Conservation (phyloP, 64 coral and sea anemone species). For the Actinia tenebrosa region DNA sequence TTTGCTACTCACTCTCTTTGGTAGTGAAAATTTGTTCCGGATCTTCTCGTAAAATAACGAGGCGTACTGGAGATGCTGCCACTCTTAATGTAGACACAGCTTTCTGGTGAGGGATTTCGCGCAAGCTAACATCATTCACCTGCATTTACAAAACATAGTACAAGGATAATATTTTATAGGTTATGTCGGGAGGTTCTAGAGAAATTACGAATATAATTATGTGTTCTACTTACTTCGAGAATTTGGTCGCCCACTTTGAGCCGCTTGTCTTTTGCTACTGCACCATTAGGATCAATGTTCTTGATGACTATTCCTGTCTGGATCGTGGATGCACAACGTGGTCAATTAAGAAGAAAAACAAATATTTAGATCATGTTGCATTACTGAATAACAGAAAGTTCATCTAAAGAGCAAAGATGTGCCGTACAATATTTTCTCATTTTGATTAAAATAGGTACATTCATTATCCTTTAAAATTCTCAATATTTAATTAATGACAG, state of each 20-base stretch:
- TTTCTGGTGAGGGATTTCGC: slow-evolving; percentile 22
- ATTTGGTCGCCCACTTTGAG: slow-evolving; percentile 69
- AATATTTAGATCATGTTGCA: neutral
- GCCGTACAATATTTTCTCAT: no score
- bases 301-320: slow-evolving; percentile 59
- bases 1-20: slow-evolving; percentile 25
- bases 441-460: no score
- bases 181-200: no score
- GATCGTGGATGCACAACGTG: neutral
- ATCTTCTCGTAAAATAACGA: slow-evolving; percentile 46
- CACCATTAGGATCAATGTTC: slow-evolving; percentile 12
- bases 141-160: neutral
- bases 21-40: slow-evolving; percentile 52
- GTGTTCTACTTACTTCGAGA: slow-evolving; percentile 41
- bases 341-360: neutral
- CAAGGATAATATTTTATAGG: no score
- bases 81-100: slow-evolving; percentile 41
- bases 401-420: no score
- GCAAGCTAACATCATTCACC: slow-evolving; percentile 36
- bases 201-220: no score
- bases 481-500: no score
- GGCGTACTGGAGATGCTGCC: slow-evolving; percentile 21
- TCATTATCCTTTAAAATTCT: no score
- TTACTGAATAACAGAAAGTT: no score
- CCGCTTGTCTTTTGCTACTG: slow-evolving; percentile 55